A percentile compares a stretch with the other conserved stretches of the same genome.
These are phyloP conservation scores for Odontophorus gujanensis DNA, from an alignment of 2,113 vertebrate genomes.

Conservation along the genomic window DNA sequence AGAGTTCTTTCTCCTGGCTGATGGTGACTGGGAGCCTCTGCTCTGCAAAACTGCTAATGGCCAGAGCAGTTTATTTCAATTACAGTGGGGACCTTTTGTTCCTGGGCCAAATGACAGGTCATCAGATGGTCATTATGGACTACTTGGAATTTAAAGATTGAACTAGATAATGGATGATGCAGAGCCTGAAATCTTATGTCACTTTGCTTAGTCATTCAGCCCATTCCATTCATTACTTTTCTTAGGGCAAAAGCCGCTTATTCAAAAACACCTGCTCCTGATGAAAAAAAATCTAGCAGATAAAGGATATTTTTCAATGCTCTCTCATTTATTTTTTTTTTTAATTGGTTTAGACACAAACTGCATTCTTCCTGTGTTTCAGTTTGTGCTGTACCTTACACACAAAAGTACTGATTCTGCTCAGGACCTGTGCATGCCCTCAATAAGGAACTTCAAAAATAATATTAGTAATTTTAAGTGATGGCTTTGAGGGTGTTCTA, in stretches of 20 bases:
- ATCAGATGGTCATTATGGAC: neutral
- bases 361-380: neutral
- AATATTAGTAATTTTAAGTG: neutral
- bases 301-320: neutral
- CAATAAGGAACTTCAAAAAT: neutral
- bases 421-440: neutral
- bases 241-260: neutral
- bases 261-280: neutral
- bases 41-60: neutral
- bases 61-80: neutral
- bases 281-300: accelerated
- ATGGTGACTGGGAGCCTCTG: neutral
- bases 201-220: slow-evolving; percentile 16
- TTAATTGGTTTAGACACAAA: neutral
- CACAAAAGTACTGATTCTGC: neutral
- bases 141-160: neutral
- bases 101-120: neutral
- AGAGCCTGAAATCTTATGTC: neutral
- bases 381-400: neutral
- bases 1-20: neutral
- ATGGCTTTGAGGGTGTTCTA: neutral
- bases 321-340: neutral
- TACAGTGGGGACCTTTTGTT: neutral
- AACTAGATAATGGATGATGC: neutral
- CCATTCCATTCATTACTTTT: neutral